Evolutionary conservation across 2,797 vertebrate species (phyloP).

Genomic region (Alca torda): DNA sequence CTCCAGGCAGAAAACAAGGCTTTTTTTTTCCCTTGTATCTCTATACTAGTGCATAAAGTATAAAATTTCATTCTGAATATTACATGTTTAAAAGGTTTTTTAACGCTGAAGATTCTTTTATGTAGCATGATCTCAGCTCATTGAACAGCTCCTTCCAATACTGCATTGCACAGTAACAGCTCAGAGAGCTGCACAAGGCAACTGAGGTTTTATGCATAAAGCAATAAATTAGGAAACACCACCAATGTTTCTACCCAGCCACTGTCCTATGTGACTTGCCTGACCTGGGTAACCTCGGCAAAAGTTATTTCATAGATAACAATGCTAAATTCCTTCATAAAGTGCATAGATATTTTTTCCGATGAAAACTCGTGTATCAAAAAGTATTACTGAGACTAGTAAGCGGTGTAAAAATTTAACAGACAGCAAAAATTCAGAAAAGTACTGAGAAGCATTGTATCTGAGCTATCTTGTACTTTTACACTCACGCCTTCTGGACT

Average conservation of each 20-base stretch:
- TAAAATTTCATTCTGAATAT: not conserved
- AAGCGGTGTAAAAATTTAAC: not conserved
- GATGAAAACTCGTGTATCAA: not conserved
- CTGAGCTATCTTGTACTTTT: not conserved
- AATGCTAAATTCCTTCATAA: not conserved
- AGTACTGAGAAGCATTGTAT: not conserved
- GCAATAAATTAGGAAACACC: not conserved
- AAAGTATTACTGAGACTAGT: not conserved
- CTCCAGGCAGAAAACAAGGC: not conserved
- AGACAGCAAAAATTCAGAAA: not conserved
- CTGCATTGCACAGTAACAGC: not conserved
- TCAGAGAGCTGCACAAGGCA: not conserved
- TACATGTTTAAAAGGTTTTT: not conserved
- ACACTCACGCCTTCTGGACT: not conserved
- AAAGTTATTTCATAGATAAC: not conserved
- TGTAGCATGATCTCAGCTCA: not conserved
- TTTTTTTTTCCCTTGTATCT: not conserved
- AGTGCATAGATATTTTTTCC: not conserved
- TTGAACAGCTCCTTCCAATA: not conserved
- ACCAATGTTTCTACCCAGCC: not conserved
- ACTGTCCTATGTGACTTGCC: accelerated
- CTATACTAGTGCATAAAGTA: not conserved
- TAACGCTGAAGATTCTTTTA: not conserved
- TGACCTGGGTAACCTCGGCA: not conserved
- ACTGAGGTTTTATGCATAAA: not conserved